Evolutionary conservation across 2,888 invertebrate genomes (phyloP).

Genomic region (Erannis defoliaria): DNA sequence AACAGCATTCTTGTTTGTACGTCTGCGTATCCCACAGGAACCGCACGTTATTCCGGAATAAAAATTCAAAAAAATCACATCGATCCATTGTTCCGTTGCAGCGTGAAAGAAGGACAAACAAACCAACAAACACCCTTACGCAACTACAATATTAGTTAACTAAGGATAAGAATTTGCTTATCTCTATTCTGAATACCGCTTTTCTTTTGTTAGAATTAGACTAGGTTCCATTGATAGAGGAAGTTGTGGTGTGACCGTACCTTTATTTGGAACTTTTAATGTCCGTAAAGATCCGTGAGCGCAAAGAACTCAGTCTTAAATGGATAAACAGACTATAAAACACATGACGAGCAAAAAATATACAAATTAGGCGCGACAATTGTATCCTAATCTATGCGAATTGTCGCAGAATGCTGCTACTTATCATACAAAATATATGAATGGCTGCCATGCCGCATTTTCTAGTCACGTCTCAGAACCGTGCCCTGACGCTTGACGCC

Average conservation of each 20-base stretch:
- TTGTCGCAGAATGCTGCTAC: conserved; percentile 40
- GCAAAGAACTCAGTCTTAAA: conserved; percentile 11
- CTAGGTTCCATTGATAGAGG: background rate
- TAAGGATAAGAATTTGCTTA: too few species aligned
- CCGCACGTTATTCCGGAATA: too few species aligned
- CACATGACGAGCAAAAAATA: conserved; percentile 17
- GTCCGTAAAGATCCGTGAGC: conserved; percentile 14
- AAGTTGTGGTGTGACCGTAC: background rate
- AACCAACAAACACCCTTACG: too few species aligned
- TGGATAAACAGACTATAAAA: conserved; percentile 7
- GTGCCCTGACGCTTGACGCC: conserved; percentile 36
- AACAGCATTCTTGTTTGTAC: too few species aligned
- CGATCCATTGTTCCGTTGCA: too few species aligned
- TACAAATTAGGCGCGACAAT: conserved; percentile 16
- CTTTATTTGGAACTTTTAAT: conserved; percentile 8
- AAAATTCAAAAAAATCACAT: too few species aligned
- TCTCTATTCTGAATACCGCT: too few species aligned
- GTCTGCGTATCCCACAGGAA: too few species aligned
- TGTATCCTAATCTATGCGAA: conserved; percentile 36
- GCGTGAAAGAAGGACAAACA: too few species aligned
- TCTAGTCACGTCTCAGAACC: conserved; percentile 45
- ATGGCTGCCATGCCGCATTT: conserved; percentile 34
- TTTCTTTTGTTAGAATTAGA: background rate
- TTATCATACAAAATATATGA: conserved; percentile 48
- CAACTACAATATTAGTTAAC: too few species aligned